Conservation (phyloP, 1,140 invertebrate genomes). For the Drosophila watanabei region DNA sequence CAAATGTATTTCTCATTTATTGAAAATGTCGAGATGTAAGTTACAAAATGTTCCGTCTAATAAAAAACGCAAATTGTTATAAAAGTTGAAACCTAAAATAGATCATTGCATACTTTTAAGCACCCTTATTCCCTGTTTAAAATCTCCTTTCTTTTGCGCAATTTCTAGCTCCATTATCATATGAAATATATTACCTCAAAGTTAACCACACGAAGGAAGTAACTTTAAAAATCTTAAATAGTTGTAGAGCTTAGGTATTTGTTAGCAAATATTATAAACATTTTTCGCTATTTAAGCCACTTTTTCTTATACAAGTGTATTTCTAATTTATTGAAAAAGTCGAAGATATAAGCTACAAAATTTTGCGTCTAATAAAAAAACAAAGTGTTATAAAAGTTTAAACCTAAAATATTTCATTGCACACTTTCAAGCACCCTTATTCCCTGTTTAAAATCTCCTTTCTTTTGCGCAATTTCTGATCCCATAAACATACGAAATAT, state of each 20-base stretch:
- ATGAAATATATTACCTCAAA: slow-evolving; percentile 3
- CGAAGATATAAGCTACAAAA: too few species aligned
- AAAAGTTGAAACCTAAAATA: too few species aligned
- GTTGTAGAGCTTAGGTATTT: too few species aligned
- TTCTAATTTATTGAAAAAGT: too few species aligned
- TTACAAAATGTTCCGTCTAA: too few species aligned
- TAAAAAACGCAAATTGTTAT: too few species aligned
- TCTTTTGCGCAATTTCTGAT: not conserved
- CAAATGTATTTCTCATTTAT: not conserved
- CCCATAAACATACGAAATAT: not conserved
- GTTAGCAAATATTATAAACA: too few species aligned
- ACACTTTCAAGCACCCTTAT: not conserved
- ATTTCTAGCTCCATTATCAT: not conserved
- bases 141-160: not conserved
- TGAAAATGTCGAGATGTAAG: not conserved
- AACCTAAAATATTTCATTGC: not conserved
- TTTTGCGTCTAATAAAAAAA: not conserved
- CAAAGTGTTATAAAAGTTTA: not conserved
- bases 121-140: not conserved
- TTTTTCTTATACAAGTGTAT: too few species aligned
- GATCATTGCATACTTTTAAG: not conserved
- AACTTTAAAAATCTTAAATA: too few species aligned
- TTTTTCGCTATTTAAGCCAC: too few species aligned
- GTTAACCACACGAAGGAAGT: slow-evolving; percentile 14
- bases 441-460: not conserved